Base-by-base conservation (phyloP, 2,797 vertebrate species). In the Lithobates sylvaticus region DNA sequence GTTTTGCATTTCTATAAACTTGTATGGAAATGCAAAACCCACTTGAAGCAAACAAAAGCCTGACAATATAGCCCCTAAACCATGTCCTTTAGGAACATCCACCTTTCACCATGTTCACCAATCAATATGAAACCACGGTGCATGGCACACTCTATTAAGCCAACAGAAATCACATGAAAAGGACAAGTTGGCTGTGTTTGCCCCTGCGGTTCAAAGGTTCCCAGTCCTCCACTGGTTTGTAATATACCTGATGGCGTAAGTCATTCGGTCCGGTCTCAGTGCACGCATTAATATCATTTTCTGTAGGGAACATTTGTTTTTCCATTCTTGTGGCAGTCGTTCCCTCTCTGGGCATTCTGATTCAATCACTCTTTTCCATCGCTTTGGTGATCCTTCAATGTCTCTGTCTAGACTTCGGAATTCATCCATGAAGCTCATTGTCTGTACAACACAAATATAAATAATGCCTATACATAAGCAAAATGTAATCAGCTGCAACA, bases 311-410 rank as follows among this genome's bases (percentile, higher is more conserved):
- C 90, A 94, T 90, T 95, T 94, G 21, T 88, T 92, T 89, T 96
- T 95, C 93, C 93, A 93, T 84, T 95, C 94, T 90, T 95, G 92
- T 76, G 94, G 93, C 83, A 96, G 92, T 88, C 90, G 96, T 89
- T 96, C 91, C 82, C 96, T 95, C 91, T 96, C 94, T 0, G 95
- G 92, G 93, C 90, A 93, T 90, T 95, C 94, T 0, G 95, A 94
- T 91, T 94, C 92, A 36, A 93, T 93, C 42, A 91, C 76, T 90
- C 97, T 96, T 89, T 91, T 93, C 95, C 94, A 93, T 89, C 92
- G 93, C 88, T 95, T 94, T 2, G 93, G 91, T 26, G 93, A 96
- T 13, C 93, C 94, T 92, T 96, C 95, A 0, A 93, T 95, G 86
- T 96, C 94, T 67, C 95, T 92, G 54, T 95, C 94, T 68, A 93